phyloP scores from a whole-genome alignment of 2,888 invertebrate genomes.

The Chalcosyrphus nemorum region DNA sequence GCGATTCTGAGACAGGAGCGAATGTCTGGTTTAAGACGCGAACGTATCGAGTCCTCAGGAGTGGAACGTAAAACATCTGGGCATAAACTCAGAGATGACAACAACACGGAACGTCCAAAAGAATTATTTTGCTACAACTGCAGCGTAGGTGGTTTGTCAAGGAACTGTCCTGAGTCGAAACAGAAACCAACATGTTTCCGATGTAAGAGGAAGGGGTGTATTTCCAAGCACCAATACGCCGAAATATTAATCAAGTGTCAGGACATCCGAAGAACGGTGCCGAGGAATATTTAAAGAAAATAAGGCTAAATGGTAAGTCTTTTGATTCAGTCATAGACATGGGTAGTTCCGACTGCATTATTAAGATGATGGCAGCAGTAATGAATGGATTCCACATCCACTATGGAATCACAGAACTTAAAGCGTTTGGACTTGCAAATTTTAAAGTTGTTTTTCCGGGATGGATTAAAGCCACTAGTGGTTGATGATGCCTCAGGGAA shows the following conservation, averaged over 20 bases:
- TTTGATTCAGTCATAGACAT: too few relatives aligned
- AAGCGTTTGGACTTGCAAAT: constrained; percentile 4
- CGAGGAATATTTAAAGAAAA: not conserved
- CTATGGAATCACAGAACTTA: not conserved
- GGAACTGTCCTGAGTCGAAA: not conserved
- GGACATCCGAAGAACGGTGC: not conserved
- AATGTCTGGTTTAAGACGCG: not conserved
- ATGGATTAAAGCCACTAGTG: not conserved
- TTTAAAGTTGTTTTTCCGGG: not conserved
- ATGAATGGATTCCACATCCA: not conserved
- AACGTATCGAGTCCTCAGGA: not conserved
- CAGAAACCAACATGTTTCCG: not conserved
- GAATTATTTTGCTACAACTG: constrained; percentile 1
- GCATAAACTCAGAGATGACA: not conserved
- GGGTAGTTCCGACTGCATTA: not conserved
- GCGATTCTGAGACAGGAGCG: constrained; percentile 8
- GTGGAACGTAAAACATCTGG: not conserved
- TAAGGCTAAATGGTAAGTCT: too few relatives aligned
- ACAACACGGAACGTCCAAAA: not conserved
- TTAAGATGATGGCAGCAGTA: constrained; percentile 1
- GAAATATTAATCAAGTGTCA: not conserved
- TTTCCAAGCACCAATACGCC: not conserved
- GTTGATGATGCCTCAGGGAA: not conserved
- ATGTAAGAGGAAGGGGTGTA: too few relatives aligned
- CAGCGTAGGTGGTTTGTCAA: not conserved